Conservation (phyloP, 53 echinoderm and acorn worm species). For the Paracentrotus lividus region DNA sequence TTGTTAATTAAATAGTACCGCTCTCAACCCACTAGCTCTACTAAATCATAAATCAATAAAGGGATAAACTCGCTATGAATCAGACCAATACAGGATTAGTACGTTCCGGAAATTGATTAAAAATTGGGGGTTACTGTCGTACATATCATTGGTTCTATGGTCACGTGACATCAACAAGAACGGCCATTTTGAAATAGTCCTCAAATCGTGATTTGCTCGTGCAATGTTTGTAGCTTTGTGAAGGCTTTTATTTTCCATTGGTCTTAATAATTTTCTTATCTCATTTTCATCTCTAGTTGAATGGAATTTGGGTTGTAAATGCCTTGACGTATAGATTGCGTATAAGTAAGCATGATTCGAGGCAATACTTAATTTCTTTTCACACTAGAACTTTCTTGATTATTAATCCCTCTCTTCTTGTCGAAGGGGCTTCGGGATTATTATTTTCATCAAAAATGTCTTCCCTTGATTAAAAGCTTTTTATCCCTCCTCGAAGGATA, state of each 20-base stretch:
- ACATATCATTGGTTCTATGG: not conserved
- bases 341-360: not conserved
- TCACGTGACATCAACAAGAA: constrained; percentile 35
- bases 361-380: not conserved
- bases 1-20: not conserved
- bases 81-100: constrained; percentile 22
- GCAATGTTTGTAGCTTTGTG: not conserved
- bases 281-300: not conserved
- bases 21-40: not conserved
- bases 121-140: constrained; percentile 29
- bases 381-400: not conserved
- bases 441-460: not conserved
- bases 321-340: constrained; percentile 7
- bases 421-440: constrained; percentile 16
- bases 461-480: constrained; percentile 27
- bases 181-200: not conserved
- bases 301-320: not conserved
- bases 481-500: not conserved
- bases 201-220: not conserved
- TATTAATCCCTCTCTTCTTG: not conserved
- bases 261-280: not conserved
- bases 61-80: not conserved
- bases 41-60: not conserved
- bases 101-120: constrained; percentile 25
- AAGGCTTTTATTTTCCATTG: not conserved